Evolutionary conservation across 2,113 vertebrate genomes (phyloP), one percentile per base, ranked within the genome.

Genomic region (Takifugu bimaculatus): DNA sequence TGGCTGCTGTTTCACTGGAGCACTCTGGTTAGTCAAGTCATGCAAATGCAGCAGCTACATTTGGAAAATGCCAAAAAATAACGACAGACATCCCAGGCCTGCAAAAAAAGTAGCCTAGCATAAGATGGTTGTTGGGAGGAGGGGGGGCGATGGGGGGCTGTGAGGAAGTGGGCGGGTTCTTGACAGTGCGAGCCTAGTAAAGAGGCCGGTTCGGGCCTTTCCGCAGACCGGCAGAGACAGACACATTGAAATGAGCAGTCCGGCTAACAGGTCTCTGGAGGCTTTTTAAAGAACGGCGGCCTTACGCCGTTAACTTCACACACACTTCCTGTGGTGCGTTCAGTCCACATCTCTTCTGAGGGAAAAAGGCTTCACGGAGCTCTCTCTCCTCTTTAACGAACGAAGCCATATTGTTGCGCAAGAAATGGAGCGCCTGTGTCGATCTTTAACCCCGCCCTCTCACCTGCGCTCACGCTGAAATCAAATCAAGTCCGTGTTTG

Each of bases 231-330:
- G 42, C 42, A 68, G 75, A 92, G 85, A 89, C 84, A 91, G 90
- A 88, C 83, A 90, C 88, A 89, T 89, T 91, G 90, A 93, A 95
- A 93, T 91, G 85, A 85, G 92, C 80, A 83, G 88, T 86, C 83
- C 85, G 78, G 86, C 88, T 93, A 92, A 92, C 90, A 91, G 91
- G 89, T 86, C 90, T 93, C 90, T 76, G 70, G 88, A 92, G 92
- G 85, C 87, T 82, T 92, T 93, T 94, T 93, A 89, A 90, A 90
- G 20, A 85, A 87, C 72, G 85, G 80, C 77, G 83, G 69, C 85
- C 90, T 83, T 91, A 81, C 74, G 87, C 87, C 85, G 75, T 83
- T 92, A 91, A 90, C 89, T 92, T 91, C 85, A 89, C 87, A 82
- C 87, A 88, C 89, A 88, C 88, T 92, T 91, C 82, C 89, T 86